Percentiles rank a stretch among this genome's conserved stretches.
phyloP scores from a whole-genome alignment of 2,113 vertebrate species.

The Nansenia antarctica region DNA sequence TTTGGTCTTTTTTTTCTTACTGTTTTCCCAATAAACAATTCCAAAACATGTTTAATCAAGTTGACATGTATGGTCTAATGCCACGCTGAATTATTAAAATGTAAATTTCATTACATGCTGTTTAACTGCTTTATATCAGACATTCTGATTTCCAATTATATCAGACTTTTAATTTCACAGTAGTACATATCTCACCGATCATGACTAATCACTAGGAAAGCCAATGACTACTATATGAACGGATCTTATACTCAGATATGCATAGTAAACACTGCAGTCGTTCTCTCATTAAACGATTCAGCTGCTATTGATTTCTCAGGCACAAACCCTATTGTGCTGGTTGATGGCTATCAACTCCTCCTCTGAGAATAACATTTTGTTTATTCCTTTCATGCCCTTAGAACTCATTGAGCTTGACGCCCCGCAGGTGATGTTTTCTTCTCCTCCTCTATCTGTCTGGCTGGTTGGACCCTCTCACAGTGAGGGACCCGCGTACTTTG shows the following conservation, averaged over 20 bases:
- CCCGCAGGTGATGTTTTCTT: not conserved
- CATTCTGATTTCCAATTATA: too few relatives aligned
- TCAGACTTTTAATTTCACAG: constrained; percentile 46
- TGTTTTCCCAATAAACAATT: not conserved
- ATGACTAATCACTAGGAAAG: constrained; percentile 48
- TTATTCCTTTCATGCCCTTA: not conserved
- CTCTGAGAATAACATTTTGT: constrained; percentile 36
- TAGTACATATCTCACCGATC: constrained; percentile 30
- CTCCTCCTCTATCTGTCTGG: not conserved
- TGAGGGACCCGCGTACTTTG: constrained; percentile 9
- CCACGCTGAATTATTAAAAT: not conserved
- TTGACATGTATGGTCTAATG: not conserved
- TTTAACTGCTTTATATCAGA: too few relatives aligned
- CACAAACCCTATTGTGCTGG: constrained; percentile 24
- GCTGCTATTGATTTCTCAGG: constrained; percentile 49
- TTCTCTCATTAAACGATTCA: constrained; percentile 53
- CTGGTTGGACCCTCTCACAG: not conserved
- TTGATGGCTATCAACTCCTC: constrained; percentile 49
- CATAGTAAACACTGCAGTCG: constrained; percentile 54
- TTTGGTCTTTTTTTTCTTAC: not conserved
- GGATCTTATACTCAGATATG: constrained; percentile 59
- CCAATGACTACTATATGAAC: constrained; percentile 45
- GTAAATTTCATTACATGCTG: constrained; percentile 31
- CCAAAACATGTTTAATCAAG: not conserved
- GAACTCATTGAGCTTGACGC: not conserved